Percentiles rank a stretch among this genome's conserved stretches.
These are phyloP conservation scores for Microcebus tavaratra DNA, from an alignment of 2,113 vertebrate species.

Conservation along the genomic window DNA sequence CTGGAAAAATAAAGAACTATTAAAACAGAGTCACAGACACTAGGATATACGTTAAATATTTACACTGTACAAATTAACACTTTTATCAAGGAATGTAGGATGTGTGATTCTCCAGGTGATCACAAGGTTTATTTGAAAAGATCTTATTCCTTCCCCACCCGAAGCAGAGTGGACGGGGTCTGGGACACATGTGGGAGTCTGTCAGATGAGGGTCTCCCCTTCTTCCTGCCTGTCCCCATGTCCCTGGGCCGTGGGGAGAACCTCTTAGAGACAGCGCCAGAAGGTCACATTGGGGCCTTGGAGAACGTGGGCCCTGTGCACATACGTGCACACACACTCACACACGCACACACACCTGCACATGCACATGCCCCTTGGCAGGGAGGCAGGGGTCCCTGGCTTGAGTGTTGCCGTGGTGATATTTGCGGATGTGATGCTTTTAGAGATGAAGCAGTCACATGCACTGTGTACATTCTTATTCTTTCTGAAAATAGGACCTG, in stretches of 20 bases:
- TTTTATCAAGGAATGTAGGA: background rate
- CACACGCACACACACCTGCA: background rate
- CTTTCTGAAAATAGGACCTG: background rate
- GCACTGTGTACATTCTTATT: rapidly evolving
- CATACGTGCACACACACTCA: background rate
- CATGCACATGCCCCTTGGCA: background rate
- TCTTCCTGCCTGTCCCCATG: background rate
- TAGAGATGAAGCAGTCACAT: too few species aligned
- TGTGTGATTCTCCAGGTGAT: background rate
- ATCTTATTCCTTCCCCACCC: background rate
- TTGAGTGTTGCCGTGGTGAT: background rate
- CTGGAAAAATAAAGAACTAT: background rate
- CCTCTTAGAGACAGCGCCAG: background rate
- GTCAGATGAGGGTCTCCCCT: background rate
- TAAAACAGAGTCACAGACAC: background rate
- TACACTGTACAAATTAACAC: background rate
- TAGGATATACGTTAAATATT: background rate
- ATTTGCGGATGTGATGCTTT: background rate
- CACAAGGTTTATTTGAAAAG: background rate
- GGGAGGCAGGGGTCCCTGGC: background rate
- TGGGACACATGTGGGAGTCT: background rate
- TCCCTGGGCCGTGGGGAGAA: background rate
- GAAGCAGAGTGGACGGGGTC: background rate
- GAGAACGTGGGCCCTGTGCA: background rate
- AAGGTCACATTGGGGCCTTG: background rate